phyloP scores from a whole-genome alignment of 1,140 invertebrate genomes.

The Drosophila serrata region DNA sequence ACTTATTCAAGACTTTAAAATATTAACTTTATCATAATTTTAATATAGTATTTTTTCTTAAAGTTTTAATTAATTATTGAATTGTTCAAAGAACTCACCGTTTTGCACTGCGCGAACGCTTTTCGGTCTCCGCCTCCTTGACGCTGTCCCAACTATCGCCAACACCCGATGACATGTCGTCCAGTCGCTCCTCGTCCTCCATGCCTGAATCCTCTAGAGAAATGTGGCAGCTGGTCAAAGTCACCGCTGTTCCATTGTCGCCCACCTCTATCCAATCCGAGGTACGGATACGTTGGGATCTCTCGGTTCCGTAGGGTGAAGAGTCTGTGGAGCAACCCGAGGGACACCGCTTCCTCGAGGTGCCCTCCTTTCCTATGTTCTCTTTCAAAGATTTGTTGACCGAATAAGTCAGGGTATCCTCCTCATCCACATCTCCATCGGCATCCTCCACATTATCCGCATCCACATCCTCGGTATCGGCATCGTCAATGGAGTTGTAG shows the following conservation, averaged over 20 bases:
- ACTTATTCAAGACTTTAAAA: neutral
- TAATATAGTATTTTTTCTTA: neutral
- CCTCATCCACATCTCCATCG: constrained; percentile 73
- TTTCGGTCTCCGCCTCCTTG: constrained; percentile 83
- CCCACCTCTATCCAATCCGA: constrained; percentile 85
- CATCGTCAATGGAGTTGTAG: constrained; percentile 76
- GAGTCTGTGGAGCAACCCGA: constrained; percentile 85
- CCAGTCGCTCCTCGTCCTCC: constrained; percentile 84
- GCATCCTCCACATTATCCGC: constrained; percentile 80
- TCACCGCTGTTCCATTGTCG: constrained; percentile 83
- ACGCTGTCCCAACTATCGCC: constrained; percentile 85
- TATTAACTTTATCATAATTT: neutral
- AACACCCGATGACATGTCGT: constrained; percentile 84
- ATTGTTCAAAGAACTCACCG: constrained; percentile 65
- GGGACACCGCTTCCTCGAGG: constrained; percentile 75
- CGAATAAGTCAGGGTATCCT: constrained; percentile 68
- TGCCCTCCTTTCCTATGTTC: constrained; percentile 42
- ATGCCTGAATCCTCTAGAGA: constrained; percentile 84
- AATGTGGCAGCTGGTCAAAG: constrained; percentile 82
- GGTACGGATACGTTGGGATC: constrained; percentile 81
- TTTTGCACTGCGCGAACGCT: constrained; percentile 74
- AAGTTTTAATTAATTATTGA: neutral
- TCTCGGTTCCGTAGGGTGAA: constrained; percentile 83
- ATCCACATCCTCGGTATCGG: constrained; percentile 78
- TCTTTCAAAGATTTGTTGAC: constrained; percentile 66